Evolutionary conservation across 2,113 vertebrate species (phyloP), one percentile per base, ranked within the genome.

Genomic region (Panurus biarmicus): DNA sequence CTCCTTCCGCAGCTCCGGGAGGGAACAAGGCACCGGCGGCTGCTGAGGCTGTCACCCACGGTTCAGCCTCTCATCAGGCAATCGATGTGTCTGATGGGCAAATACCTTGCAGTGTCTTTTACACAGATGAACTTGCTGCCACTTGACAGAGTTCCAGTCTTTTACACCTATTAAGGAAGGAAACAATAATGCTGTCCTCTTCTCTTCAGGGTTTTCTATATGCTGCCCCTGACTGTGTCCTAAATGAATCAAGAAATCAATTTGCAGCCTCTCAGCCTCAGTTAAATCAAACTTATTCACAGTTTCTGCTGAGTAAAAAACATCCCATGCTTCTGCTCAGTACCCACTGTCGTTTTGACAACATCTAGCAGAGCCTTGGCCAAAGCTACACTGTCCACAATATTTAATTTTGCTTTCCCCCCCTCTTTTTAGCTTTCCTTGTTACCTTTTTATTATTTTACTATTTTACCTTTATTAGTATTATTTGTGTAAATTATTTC

Each of bases 231-330:
- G 57, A 75, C 93, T 85, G 89, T 92, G 89, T 79, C 87, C 58
- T 92, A 95, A 96, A 96, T 94, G 93, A 96, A 94, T 96, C 89
- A 94, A 95, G 91, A 94, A 95, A 96, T 94, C 95, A 95, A 95
- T 94, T 85, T 93, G 44, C 79, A 92, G 78, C 72, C 64, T 86
- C 88, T 96, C 82, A 95, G 76, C 38, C 79, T 92, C 83, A 71
- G 85, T 90, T 95, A 95, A 94, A 95, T 94, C 91, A 94, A 95
- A 93, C 89, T 95, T 92, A 72, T 62, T 91, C 84, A 72, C 86
- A 94, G 84, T 69, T 94, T 89, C 77, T 94, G 50, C 80, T 85
- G 58, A 75, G 83, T 87, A 75, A 93, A 97, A 95, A 74, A 7
- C 35, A 76, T 73, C 35, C 26, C 69, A 16, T 40, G 22, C 19